Percentiles rank a stretch among this genome's conserved stretches.
Evolutionary conservation across 92 coral and sea anemone species (phyloP).

Genomic region (Anthopleura xanthogrammica): DNA sequence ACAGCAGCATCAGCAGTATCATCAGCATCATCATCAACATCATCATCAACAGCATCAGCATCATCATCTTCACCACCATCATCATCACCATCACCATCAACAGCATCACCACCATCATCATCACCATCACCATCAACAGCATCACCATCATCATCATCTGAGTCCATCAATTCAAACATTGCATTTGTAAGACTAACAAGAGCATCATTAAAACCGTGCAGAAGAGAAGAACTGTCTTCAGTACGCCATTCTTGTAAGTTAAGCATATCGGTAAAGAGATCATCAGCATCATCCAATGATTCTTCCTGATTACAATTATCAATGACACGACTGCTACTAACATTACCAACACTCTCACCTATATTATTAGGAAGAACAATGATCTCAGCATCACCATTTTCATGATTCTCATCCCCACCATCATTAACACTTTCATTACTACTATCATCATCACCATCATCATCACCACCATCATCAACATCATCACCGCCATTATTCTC

Average conservation of each 20-base stretch:
- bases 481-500: not conserved
- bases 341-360: not conserved
- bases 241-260: slow-evolving; percentile 19
- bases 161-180: slow-evolving; percentile 16
- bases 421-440: no score
- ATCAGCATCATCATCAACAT: not conserved
- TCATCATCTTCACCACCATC: not conserved
- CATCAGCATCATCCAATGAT: slow-evolving; percentile 26
- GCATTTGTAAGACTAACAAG: slow-evolving; percentile 32
- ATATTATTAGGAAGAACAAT: not conserved
- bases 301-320: not conserved
- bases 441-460: not conserved
- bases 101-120: slow-evolving; percentile 13
- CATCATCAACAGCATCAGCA: not conserved
- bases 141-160: slow-evolving; percentile 9
- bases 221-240: slow-evolving; percentile 10
- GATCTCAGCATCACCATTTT: not conserved
- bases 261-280: slow-evolving; percentile 15
- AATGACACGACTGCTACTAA: not conserved
- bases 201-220: slow-evolving; percentile 29
- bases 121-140: slow-evolving; percentile 4
- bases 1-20: not conserved
- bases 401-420: not conserved
- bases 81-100: not conserved
- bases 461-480: not conserved